Conservation (phyloP, 2,888 invertebrate genomes). For the Polyommatus iphigenia region DNA sequence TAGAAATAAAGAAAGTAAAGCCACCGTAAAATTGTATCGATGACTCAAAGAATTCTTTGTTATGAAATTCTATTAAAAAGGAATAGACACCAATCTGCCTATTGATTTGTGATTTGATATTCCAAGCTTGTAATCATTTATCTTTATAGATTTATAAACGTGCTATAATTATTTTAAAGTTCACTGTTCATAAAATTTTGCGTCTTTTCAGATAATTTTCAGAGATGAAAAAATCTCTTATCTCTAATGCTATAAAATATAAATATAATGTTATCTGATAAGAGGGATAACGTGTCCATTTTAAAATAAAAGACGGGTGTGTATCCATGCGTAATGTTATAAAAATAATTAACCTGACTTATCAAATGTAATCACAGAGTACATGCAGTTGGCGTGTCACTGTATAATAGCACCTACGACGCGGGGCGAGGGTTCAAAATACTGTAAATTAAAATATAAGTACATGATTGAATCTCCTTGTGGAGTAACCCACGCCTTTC, state of each 20-base stretch:
- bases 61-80: too few relatives aligned
- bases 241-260: neutral
- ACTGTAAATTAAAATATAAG: slow-evolving; percentile 38
- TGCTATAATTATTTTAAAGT: too few relatives aligned
- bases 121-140: too few relatives aligned
- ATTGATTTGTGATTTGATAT: too few relatives aligned
- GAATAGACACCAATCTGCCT: too few relatives aligned
- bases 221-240: neutral
- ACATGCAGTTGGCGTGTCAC: slow-evolving; percentile 38
- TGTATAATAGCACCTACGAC: slow-evolving; percentile 37
- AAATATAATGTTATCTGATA: neutral
- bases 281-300: neutral
- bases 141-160: too few relatives aligned
- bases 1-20: too few relatives aligned
- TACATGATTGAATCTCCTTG: slow-evolving; percentile 51
- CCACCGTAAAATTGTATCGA: too few relatives aligned
- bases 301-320: slow-evolving; percentile 20
- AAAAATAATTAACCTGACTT: slow-evolving; percentile 44
- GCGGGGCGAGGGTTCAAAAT: slow-evolving; percentile 38
- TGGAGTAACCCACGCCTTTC: slow-evolving; percentile 62
- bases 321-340: slow-evolving; percentile 39
- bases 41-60: too few relatives aligned
- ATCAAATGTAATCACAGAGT: slow-evolving; percentile 49
- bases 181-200: too few relatives aligned
- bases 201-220: neutral